These are phyloP conservation scores for Sialis lutaria DNA, from an alignment of 2,888 invertebrate genomes.

Conservation along the genomic window DNA sequence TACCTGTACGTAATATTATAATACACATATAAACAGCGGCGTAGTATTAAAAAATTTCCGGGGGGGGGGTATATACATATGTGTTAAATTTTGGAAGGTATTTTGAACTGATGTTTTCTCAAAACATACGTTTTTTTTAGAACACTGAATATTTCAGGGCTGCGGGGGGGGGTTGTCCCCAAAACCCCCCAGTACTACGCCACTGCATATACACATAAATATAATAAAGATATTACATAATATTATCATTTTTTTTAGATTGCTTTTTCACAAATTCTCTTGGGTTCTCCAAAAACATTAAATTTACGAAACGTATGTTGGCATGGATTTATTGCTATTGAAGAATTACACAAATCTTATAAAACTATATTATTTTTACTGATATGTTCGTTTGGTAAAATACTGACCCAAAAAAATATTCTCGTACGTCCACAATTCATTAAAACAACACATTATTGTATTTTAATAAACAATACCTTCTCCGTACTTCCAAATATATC, in stretches of 20 bases:
- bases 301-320: conserved; percentile 33
- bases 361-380: conserved; percentile 18
- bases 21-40: too few species aligned
- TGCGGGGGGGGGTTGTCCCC: too few species aligned
- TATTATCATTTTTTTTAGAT: conserved; percentile 14
- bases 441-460: background rate
- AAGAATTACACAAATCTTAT: conserved; percentile 24
- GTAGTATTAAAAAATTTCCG: too few species aligned
- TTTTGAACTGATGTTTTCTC: too few species aligned
- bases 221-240: too few species aligned
- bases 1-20: conserved; percentile 5
- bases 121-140: too few species aligned
- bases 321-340: conserved; percentile 31
- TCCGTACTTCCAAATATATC: conserved; percentile 8
- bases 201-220: too few species aligned
- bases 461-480: conserved; percentile 1
- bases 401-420: conserved; percentile 5
- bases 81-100: too few species aligned
- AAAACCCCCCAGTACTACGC: too few species aligned
- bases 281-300: conserved; percentile 30
- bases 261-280: conserved; percentile 23
- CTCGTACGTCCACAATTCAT: conserved; percentile 4
- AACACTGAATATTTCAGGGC: too few species aligned
- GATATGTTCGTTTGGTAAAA: conserved; percentile 16
- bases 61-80: too few species aligned